Conservation (phyloP, 2,113 vertebrate genomes). For the Bos javanicus region DNA sequence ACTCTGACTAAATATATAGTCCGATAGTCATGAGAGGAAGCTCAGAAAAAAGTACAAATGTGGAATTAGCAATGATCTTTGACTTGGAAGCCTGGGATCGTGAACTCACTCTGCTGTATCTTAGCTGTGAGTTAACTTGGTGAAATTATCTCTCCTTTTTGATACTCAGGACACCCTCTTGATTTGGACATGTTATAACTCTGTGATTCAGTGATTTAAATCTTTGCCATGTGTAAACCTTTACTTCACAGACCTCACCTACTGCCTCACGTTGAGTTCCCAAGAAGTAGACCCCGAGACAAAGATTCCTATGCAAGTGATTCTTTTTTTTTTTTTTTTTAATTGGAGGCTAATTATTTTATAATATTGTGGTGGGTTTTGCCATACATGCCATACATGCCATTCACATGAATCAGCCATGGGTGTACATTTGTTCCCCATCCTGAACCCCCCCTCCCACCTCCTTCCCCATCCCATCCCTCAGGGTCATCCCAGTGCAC, state of each 20-base stretch:
- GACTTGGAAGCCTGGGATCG: not conserved
- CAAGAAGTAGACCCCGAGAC: not conserved
- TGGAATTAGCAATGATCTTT: not conserved
- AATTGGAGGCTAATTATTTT: not conserved
- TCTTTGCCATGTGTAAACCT: not conserved
- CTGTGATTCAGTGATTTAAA: not conserved
- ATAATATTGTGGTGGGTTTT: not conserved
- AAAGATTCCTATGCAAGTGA: not conserved
- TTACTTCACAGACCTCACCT: not conserved
- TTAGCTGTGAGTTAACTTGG: not conserved
- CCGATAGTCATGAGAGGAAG: not conserved
- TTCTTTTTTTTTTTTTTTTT: not conserved
- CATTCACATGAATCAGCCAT: not conserved
- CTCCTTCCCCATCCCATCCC: not conserved
- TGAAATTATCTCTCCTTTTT: not conserved
- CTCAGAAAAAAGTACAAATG: not conserved
- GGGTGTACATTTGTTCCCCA: not conserved
- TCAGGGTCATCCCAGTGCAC: not conserved
- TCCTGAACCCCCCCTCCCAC: not conserved
- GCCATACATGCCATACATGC: not conserved
- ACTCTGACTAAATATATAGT: not conserved
- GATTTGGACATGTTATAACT: not conserved
- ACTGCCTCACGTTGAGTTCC: not conserved
- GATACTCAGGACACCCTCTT: not conserved
- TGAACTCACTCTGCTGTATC: not conserved